Base-by-base conservation (phyloP, 2,888 invertebrate genomes). In the Troides aeacus region DNA sequence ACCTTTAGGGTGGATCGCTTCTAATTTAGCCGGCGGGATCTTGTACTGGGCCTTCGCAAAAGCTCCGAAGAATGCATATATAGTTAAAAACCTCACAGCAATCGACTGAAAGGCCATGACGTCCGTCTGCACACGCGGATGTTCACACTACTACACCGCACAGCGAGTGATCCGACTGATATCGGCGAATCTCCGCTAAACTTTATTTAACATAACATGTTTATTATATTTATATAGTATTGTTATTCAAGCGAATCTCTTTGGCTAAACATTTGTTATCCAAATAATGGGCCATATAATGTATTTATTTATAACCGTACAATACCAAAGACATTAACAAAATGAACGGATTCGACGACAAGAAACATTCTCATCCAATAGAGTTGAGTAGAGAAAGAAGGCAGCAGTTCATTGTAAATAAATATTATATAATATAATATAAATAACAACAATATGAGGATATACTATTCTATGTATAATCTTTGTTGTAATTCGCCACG, bases 1-100 rank as follows among this genome's bases (percentile, higher is more conserved):
- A 10, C 69, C 69, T 60, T 69, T 64, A 10, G 69, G 69, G 21
- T 69, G 46, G 2, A 69, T 62, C 10, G 69, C 69, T 65, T 69
- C 69, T n/a, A 69, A 36, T 30, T 65, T 64, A 1, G 69, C 61
- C 12, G 64, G 65, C n/a, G 69, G 69, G 0, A 65, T 62, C 21
- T 24, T 62, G n/a, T 18, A 58, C 30, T 68, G 58, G 5, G 69
- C 69, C 30, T 64, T 62, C 0, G 64, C 69, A 10, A 65, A 64
- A 24, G 69, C 69, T 50, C 61, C 65, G 17, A 56, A 61, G 65
- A 53, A 69, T 2, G 46, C 46, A 12, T 30, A 42, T 3, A 61
- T 7, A 2, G 62, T 21, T 24, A 69, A 17, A 18, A 69, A 30
- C 60, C 53, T 53, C 1, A 65, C 18, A 18, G 64, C 30, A 15